Base-by-base conservation (phyloP, 2,888 invertebrate genomes). In the Pollenia amentaria region DNA sequence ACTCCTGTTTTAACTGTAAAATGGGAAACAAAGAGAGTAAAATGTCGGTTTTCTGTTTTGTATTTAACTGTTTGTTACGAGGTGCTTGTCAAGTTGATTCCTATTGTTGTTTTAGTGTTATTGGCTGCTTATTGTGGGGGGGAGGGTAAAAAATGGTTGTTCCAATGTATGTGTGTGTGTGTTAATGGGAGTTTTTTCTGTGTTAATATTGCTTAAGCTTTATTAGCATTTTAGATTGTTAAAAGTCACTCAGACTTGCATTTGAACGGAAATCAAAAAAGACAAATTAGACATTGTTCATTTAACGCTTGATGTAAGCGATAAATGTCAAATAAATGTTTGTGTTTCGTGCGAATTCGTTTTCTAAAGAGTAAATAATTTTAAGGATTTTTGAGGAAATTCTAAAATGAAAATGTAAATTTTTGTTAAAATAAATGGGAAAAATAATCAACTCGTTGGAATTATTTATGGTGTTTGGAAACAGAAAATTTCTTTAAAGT, bases 181-280 rank as follows among this genome's bases (percentile, higher is more conserved):
- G 14, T 16, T 48, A 12, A 48, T 12, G 29, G 48, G 40, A 3
- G 44, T 69, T 48, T 55, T 55, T 11, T 44, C 1, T 65, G 65
- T 53, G 40, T 42, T 42, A 42, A 57, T 57, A 44, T 42, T 72
- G 57, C 16, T 57, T 53, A 77, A 77, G 53, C 69, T 70, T 60
- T 75, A 82, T 75, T 82, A 75, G 75, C 81, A 82, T 75, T 75
- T 82, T 75, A 82, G 57, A 60, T 67, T 65, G 53, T 60, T 62
- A 75, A 75, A 67, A 76, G 69, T 76, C 82, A 82, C 62, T 76
- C 51, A 53, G 46, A 75, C 60, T 60, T 67, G 67, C 65, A 60
- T 75, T 80, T 57, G 18, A 72, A 79, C 79, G 70, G 51, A 67
- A 81, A 73, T 73, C 4, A 38, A 80, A 72, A 79, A 57, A 65